Evolutionary conservation across 2,888 invertebrate genomes (phyloP), one percentile per base, ranked within the genome.

Genomic region (Volucella inanis): DNA sequence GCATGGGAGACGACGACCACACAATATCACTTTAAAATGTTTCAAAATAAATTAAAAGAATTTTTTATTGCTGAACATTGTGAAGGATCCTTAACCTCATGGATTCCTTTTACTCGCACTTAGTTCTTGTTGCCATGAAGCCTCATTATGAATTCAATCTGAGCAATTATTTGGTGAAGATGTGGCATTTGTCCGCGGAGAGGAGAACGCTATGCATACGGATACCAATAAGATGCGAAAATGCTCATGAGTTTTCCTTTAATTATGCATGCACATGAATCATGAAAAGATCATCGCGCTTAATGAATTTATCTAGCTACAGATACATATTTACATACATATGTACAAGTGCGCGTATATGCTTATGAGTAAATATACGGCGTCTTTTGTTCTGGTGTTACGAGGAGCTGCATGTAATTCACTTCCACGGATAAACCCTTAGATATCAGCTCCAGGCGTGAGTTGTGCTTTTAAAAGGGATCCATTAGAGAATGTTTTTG

Each of bases 211-310:
- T 31, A 0, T 31, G 31, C 31, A 31, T 6, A 31, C 1, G 31
- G 31, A 31, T 31, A 6, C 31, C 31, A 6, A 1, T 75, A 65
- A 74, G 64, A 67, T 52, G 39, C 52, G 55, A 54, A 61, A 74
- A 64, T 70, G 52, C 59, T 64, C n/a, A 54, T 31, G 81, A 80
- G 76, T 72, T 81, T 81, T 67, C 80, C 81, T 91, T 92, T 91
- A 92, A 92, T 92, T 92, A 92, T 92, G 91, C 92, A 90, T 89
- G 89, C 88, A 89, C 92, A 92, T 92, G 92, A 92, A 92, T 91
- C 92, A 92, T 92, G 92, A 92, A 92, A 92, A 91, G 90, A 90
- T 90, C 90, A 91, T 90, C 89, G 87, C 76, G 57, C 67, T 85
- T 65, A 68, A 65, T 78, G 79, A 74, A 84, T 83, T 61, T 80